Evolutionary conservation across 1,140 invertebrate genomes (phyloP), one percentile per base, ranked within the genome.

Genomic region (Lamellibrachia luymesi): DNA sequence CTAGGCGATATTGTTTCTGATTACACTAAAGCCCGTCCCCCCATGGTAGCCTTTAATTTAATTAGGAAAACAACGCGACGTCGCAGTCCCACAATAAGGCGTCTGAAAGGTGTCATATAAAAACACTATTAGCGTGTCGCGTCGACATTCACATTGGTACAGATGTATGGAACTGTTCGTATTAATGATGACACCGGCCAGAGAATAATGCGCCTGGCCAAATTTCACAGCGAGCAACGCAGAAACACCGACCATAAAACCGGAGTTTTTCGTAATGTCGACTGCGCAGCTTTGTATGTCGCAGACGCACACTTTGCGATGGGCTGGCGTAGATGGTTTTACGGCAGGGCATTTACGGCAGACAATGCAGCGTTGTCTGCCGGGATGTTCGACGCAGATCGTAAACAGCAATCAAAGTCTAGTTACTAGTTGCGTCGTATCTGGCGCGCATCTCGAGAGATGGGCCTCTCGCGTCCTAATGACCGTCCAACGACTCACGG

Each of bases 341-440:
- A 80, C 64, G 64, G 64, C 64, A 80, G 64, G 25, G 64, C 64
- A 80, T 80, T 80, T 80, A 22, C 64, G 17, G 13, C 64, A 80
- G 25, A 80, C 64, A 80, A 80, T 80, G 13, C 13, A 10, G 64
- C 64, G 13, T 80, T 80, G 64, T 80, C 64, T 80, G 64, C 1
- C 64, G 64, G 25, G 64, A 80, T 80, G 64, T 80, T 80, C 17
- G 64, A 10, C 64, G 64, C 64, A 80, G 64, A 80, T 80, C 64
- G 64, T 80, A 80, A 80, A 80, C 64, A 80, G 64, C 64, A 80
- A 80, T 80, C 64, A 80, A 80, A 80, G 64, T 80, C 64, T 80
- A 80, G 64, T 80, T 80, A 80, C 64, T 80, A 80, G 64, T 80
- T 80, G 64, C 64, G 64, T 80, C 64, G 38, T 80, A 80, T 80